These are phyloP conservation scores for Coreoperca whiteheadi DNA, from an alignment of 2,113 vertebrate genomes.

Conservation along the genomic window DNA sequence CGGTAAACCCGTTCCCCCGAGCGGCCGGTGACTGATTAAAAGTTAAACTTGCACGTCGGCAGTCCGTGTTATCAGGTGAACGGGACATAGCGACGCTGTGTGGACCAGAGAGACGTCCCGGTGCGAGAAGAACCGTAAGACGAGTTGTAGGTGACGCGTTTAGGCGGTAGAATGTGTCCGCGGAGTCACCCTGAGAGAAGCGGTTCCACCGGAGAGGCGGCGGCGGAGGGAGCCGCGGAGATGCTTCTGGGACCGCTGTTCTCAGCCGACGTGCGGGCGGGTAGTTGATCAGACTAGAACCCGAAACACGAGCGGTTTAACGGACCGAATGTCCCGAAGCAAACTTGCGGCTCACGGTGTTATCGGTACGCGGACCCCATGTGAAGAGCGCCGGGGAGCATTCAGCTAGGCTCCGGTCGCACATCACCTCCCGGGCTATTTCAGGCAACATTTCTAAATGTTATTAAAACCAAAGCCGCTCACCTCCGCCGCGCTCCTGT, in stretches of 20 bases:
- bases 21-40: constrained; percentile 15
- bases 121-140: neutral
- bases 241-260: constrained; percentile 17
- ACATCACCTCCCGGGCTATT: constrained; percentile 56
- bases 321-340: neutral
- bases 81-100: neutral
- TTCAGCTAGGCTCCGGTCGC: constrained; percentile 2
- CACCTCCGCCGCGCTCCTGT: constrained; percentile 90
- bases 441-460: constrained; percentile 45
- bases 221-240: constrained; percentile 22
- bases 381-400: constrained; percentile 43
- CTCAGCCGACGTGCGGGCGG: neutral
- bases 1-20: neutral
- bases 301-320: neutral
- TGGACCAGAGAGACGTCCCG: too few species aligned
- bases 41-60: constrained; percentile 22
- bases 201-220: constrained; percentile 22
- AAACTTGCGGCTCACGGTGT: neutral
- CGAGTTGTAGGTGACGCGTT: accelerated
- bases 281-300: neutral
- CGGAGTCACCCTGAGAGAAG: neutral
- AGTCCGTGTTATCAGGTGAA: too few species aligned
- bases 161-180: neutral
- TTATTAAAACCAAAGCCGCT: constrained; percentile 48
- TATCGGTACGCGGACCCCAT: constrained; percentile 27